These are phyloP conservation scores for Amphiprion clarkii DNA, from an alignment of 2,797 vertebrate genomes.

Conservation along the genomic window DNA sequence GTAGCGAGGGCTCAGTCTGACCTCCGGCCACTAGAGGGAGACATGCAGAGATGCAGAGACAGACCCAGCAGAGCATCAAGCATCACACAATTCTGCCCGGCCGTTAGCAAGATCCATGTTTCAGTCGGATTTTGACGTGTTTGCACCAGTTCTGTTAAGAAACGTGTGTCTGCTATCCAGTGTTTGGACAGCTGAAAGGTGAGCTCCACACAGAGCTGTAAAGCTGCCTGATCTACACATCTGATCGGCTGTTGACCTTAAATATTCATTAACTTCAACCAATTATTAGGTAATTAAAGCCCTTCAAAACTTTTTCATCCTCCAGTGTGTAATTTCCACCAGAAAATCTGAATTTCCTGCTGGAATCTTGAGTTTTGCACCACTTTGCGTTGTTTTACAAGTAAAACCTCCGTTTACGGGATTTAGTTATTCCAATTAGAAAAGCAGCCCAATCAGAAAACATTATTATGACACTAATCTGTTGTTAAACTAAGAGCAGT, in stretches of 20 bases:
- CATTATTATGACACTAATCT: slow-evolving; percentile 2
- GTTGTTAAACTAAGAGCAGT: too few species aligned
- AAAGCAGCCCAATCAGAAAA: not conserved
- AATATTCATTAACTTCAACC: not conserved
- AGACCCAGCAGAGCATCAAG: slow-evolving; percentile 37
- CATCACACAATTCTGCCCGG: slow-evolving; percentile 26
- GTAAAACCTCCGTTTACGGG: not conserved
- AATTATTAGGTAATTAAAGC: too few species aligned
- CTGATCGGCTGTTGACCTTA: not conserved
- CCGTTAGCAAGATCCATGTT: slow-evolving; percentile 13
- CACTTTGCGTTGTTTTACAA: not conserved
- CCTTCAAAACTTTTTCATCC: not conserved
- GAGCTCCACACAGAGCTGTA: not conserved
- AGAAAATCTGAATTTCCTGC: not conserved
- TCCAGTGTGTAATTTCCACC: not conserved
- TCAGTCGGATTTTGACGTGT: slow-evolving; percentile 28
- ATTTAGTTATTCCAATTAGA: not conserved
- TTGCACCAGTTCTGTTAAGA: not conserved
- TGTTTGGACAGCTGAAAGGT: not conserved
- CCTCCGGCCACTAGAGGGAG: slow-evolving; percentile 73
- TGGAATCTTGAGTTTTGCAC: too few species aligned
- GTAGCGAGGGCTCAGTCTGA: slow-evolving; percentile 51
- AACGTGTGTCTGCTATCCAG: not conserved
- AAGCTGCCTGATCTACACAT: too few species aligned
- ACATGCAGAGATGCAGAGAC: slow-evolving; percentile 75